phyloP scores from a whole-genome alignment of 2,888 invertebrate genomes.

The Ecdyonurus torrentis region DNA sequence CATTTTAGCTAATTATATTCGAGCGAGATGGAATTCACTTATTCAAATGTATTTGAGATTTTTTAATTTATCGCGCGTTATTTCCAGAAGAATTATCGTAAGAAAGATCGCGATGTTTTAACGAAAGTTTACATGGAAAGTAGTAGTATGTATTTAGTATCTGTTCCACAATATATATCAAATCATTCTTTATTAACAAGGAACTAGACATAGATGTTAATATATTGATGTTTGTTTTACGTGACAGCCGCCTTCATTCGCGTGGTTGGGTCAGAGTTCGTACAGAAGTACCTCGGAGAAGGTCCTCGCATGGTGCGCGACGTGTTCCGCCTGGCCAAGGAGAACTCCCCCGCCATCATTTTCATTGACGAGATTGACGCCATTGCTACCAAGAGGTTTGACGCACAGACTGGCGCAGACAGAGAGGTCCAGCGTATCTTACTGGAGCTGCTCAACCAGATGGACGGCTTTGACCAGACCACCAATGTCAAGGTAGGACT shows the following conservation, averaged over 20 bases:
- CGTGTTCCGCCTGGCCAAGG: conserved; percentile 95
- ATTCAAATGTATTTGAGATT: no score
- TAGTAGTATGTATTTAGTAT: no score
- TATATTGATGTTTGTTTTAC: no score
- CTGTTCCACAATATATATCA: no score
- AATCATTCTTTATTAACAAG: no score
- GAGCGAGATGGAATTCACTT: no score
- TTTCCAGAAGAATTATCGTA: no score
- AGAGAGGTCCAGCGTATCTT: conserved; percentile 96
- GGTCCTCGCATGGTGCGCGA: conserved; percentile 99
- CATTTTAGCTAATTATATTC: no score
- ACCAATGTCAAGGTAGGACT: conserved; percentile 86
- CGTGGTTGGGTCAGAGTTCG: conserved; percentile 98
- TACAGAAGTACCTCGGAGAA: conserved; percentile 97
- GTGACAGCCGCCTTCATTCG: conserved; percentile 87
- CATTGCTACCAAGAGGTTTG: conserved; percentile 97
- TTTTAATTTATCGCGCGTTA: no score
- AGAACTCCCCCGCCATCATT: conserved; percentile 98
- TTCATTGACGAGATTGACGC: conserved; percentile 99
- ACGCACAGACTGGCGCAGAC: conserved; percentile 97
- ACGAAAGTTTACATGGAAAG: no score
- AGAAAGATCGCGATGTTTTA: no score
- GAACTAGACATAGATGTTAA: no score
- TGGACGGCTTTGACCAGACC: conserved; percentile 99
- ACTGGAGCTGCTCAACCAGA: conserved; percentile 92